Base-by-base conservation (phyloP, 2,888 invertebrate species). In the Drosophila lutescens region DNA sequence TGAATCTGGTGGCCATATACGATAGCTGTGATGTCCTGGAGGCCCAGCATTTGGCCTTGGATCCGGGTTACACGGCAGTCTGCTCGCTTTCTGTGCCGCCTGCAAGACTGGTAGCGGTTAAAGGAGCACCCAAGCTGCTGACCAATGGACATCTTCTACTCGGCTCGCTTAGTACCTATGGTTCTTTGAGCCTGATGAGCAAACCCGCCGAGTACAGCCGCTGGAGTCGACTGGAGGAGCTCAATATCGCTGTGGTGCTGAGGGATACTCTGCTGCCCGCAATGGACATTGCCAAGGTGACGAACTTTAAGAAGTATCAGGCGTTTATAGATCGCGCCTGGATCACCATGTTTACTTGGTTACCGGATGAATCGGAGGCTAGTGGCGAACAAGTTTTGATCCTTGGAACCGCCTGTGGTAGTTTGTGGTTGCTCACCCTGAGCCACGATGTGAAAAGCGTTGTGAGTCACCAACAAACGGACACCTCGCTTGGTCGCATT, bases 261-360 rank as follows among this genome's bases (percentile, higher is more conserved):
- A 53, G 56, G 30, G 76, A 86, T 9, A 26, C 26, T 0, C 46
- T 85, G 15, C 62, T 65, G 59, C 70, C 71, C 9, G 61, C 73
- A 30, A 13, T 63, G 5, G 17, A 68, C 1, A 23, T 68, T 0
- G 12, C 41, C 2, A 32, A 30, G 4, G 80, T 88, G 6, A 56
- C 57, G 9, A 80, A 67, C 0, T 90, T 85, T 32, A 51, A 60
- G 5, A 65, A 77, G 0, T 78, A 87, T 5, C 82, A 79, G 46
- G 57, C 61, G 3, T 77, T 63, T 10, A 69, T 89, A 3, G 85
- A 89, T 76, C 86, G 84, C 10, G 75, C 77, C 26, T 86, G 79
- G 75, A 90, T 91, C 23, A 91, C 91, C 0, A 80, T 82, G 47
- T 86, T 89, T 34, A 79, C 76, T 0, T 91, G 90, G 90, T 60